Evolutionary conservation across 2,888 invertebrate species (phyloP).

Genomic region (Perizoma flavofasciatum): DNA sequence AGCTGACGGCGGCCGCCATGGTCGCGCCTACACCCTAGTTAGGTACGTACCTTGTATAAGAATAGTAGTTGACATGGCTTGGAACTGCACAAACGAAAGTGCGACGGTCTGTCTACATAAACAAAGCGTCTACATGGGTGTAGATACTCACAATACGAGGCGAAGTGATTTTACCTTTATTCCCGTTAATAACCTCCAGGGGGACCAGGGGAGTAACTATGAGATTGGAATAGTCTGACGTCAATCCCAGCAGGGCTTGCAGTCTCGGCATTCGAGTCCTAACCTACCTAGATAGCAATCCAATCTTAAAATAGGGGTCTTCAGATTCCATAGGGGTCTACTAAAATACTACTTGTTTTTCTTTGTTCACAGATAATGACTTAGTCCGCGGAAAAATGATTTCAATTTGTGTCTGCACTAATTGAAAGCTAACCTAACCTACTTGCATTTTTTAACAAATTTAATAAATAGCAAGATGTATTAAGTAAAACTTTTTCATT

Average conservation of each 20-base stretch:
- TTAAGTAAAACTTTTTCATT: neutral
- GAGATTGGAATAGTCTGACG: no score
- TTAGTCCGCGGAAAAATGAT: neutral
- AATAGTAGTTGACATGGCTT: neutral
- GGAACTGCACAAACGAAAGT: no score
- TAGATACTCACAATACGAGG: no score
- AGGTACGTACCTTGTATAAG: constrained; percentile 5
- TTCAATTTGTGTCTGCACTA: neutral
- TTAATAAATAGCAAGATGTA: constrained; percentile 21
- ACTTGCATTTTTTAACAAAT: constrained; percentile 12
- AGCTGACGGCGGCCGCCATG: constrained; percentile 68
- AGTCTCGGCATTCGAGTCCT: no score
- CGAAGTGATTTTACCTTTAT: no score
- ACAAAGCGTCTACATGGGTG: no score
- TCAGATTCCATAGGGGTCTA: neutral
- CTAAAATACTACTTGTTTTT: neutral
- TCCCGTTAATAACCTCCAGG: no score
- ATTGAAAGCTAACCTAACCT: neutral
- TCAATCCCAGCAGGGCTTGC: no score
- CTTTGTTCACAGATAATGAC: constrained; percentile 19
- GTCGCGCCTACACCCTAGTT: constrained; percentile 66
- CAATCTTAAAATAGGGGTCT: no score
- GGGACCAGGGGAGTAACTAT: no score
- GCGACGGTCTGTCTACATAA: no score
- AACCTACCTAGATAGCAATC: no score